Percentiles rank a stretch among this genome's conserved stretches.
Conservation (phyloP, 37 sponge, comb jelly and placozoan genomes). For the Dysidea cf. avara region DNA sequence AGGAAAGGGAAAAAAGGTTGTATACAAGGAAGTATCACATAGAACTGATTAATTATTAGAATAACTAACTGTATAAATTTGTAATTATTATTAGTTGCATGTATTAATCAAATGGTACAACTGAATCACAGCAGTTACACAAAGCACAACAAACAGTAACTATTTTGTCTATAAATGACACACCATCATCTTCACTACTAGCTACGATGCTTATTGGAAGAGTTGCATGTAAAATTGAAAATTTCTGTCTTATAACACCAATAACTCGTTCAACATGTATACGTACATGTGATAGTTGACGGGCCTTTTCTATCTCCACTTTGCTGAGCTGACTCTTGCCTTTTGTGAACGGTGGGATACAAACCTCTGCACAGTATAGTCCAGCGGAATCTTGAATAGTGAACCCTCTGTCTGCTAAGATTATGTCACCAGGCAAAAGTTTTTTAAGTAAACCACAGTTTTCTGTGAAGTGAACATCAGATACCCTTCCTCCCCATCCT, state of each 20-base stretch:
- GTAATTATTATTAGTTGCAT: too few relatives aligned
- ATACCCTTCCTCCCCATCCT: conserved; percentile 39
- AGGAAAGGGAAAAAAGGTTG: neutral
- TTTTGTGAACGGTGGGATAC: conserved; percentile 24
- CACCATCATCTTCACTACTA: neutral
- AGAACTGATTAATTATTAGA: neutral
- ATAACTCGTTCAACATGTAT: conserved; percentile 63
- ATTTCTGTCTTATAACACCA: conserved; percentile 43
- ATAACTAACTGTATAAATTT: neutral
- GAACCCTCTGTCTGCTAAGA: conserved; percentile 29
- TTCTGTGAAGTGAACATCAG: conserved; percentile 25
- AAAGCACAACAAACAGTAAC: conserved; percentile 2
- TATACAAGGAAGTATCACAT: neutral
- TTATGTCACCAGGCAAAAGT: conserved; percentile 6
- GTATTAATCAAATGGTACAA: neutral
- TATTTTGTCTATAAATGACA: conserved; percentile 29
- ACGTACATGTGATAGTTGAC: conserved; percentile 35
- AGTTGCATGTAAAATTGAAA: conserved; percentile 22
- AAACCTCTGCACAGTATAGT: conserved; percentile 27
- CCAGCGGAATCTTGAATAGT: conserved; percentile 20
- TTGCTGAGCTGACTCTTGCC: conserved; percentile 20
- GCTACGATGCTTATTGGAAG: conserved; percentile 20
- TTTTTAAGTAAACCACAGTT: conserved; percentile 24
- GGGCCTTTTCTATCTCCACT: conserved; percentile 32
- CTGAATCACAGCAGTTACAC: too few relatives aligned